Percentiles rank a stretch among this genome's conserved stretches.
phyloP scores from a whole-genome alignment of 2,888 invertebrate genomes.

The Leuctra nigra region DNA sequence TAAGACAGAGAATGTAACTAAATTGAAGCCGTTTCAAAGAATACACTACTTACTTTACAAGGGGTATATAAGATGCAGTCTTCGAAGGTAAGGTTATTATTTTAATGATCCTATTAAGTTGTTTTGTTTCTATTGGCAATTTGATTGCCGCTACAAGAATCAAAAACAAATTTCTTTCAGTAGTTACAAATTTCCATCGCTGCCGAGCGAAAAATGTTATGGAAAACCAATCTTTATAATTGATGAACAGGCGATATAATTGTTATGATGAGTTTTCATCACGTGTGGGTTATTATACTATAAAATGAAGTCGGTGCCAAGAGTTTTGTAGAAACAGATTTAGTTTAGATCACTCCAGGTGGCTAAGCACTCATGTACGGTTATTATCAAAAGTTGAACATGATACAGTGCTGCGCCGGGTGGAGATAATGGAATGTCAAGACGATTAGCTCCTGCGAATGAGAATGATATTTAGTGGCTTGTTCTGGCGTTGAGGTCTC shows the following conservation, averaged over 20 bases:
- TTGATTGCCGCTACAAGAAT: slow-evolving; percentile 19
- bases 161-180: slow-evolving; percentile 27
- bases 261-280: slow-evolving; percentile 26
- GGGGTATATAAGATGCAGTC: too few relatives aligned
- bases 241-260: slow-evolving; percentile 26
- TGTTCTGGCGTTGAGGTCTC: slow-evolving; percentile 21
- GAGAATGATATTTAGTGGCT: slow-evolving; percentile 21
- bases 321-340: too few relatives aligned
- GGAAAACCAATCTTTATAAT: slow-evolving; percentile 26
- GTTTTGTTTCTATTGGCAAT: slow-evolving; percentile 21
- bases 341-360: background rate
- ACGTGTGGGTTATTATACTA: slow-evolving; percentile 24
- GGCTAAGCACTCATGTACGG: slow-evolving; percentile 13
- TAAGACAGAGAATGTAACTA: too few relatives aligned
- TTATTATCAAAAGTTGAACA: slow-evolving; percentile 19
- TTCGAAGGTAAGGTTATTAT: slow-evolving; percentile 23
- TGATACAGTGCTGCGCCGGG: slow-evolving; percentile 19
- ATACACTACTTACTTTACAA: too few relatives aligned
- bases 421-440: slow-evolving; percentile 24
- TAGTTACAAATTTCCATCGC: slow-evolving; percentile 29
- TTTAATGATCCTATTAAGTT: slow-evolving; percentile 26
- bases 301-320: background rate
- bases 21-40: too few relatives aligned
- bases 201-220: slow-evolving; percentile 23
- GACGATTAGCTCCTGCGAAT: slow-evolving; percentile 23